Percentiles rank a stretch among this genome's conserved stretches.
Conservation (phyloP, 2,113 vertebrate species). For the Grammomys dolichurus region DNA sequence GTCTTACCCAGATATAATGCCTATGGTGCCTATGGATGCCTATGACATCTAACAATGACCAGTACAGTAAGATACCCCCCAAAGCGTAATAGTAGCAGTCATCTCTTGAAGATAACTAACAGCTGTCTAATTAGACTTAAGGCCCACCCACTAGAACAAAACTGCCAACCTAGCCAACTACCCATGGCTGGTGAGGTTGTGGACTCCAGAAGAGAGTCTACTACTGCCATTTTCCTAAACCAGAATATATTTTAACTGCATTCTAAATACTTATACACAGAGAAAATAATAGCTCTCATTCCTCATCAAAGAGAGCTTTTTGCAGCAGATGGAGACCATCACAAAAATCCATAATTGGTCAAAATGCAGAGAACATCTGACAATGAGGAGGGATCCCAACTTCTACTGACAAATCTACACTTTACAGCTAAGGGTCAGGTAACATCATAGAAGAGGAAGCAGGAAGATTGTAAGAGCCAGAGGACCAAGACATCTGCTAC, state of each 20-base stretch:
- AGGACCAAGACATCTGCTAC: background rate
- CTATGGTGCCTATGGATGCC: background rate
- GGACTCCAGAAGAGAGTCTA: background rate
- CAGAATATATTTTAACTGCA: too few relatives aligned
- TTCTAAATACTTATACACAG: background rate
- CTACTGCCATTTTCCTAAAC: background rate
- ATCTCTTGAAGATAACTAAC: background rate
- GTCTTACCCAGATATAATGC: background rate
- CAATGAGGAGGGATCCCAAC: background rate
- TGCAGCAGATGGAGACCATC: background rate
- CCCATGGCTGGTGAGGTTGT: background rate
- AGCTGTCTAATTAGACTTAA: background rate
- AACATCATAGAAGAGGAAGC: background rate
- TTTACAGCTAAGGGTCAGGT: background rate
- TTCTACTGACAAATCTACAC: background rate
- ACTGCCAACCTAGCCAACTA: background rate
- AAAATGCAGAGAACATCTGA: background rate
- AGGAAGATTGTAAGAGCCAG: background rate
- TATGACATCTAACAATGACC: background rate
- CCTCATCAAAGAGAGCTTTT: background rate
- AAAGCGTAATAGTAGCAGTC: background rate
- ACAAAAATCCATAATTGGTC: background rate
- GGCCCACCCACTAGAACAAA: background rate
- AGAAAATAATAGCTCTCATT: background rate
- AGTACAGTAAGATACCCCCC: background rate